phyloP scores from a whole-genome alignment of 2,113 vertebrate genomes.

The Xiphorhynchus elegans region DNA sequence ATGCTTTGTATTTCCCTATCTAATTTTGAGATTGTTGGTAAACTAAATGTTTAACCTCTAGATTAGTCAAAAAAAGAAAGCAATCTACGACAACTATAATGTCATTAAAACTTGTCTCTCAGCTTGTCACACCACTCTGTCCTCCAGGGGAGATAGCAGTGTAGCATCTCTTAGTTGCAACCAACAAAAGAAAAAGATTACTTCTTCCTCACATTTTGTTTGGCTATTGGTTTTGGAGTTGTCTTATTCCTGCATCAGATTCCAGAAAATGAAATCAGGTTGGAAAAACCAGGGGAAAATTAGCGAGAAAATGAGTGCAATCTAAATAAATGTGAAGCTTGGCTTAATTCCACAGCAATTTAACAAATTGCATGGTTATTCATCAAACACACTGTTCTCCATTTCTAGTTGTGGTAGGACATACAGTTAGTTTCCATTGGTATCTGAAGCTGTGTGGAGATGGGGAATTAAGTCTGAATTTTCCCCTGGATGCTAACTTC shows the following conservation, averaged over 20 bases:
- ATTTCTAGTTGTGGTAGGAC: neutral
- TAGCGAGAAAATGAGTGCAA: neutral
- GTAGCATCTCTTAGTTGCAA: neutral
- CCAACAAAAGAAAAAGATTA: neutral
- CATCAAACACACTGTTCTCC: neutral
- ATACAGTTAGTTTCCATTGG: neutral
- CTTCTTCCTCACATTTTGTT: neutral
- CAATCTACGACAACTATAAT: neutral
- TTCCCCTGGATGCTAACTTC: neutral
- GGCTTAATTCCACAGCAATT: neutral
- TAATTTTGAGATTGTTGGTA: neutral
- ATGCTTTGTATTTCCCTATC: neutral
- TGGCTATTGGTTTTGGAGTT: neutral
- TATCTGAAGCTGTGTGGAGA: neutral
- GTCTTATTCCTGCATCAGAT: neutral
- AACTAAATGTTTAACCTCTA: neutral
- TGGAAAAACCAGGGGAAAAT: neutral
- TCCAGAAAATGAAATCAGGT: neutral
- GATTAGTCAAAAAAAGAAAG: neutral
- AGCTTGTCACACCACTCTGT: neutral
- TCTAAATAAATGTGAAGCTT: neutral
- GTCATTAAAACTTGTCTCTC: neutral
- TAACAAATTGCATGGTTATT: neutral
- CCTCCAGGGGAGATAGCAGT: neutral
- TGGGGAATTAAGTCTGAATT: neutral